Percentiles rank a stretch among this genome's conserved stretches.
These are phyloP conservation scores for Phytoseiulus persimilis DNA, from an alignment of 2,888 invertebrate species.

Conservation along the genomic window DNA sequence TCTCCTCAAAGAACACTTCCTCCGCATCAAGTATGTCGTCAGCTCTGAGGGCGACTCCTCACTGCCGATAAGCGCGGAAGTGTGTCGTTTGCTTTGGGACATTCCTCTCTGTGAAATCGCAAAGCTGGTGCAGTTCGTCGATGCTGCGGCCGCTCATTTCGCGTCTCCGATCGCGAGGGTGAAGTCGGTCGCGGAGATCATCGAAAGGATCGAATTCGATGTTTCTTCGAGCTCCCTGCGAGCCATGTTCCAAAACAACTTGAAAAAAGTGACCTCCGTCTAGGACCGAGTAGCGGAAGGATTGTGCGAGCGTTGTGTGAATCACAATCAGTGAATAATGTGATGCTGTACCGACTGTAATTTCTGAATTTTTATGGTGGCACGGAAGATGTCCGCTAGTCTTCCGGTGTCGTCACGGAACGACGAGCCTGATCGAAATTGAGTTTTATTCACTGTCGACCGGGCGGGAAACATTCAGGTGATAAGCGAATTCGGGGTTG, in stretches of 20 bases:
- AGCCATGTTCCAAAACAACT: neutral
- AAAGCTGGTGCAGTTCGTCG: neutral
- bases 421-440: too few relatives aligned
- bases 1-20: neutral
- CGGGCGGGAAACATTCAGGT: too few relatives aligned
- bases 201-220: neutral
- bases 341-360: too few relatives aligned
- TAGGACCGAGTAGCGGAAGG: too few relatives aligned
- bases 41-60: neutral
- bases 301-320: too few relatives aligned
- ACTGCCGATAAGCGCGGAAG: neutral
- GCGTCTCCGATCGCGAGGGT: neutral
- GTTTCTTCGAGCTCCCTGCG: neutral
- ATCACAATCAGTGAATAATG: too few relatives aligned
- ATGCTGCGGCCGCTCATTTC: neutral
- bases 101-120: neutral
- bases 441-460: too few relatives aligned
- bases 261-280: neutral
- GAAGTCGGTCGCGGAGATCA: neutral
- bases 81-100: neutral
- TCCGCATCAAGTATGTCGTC: neutral
- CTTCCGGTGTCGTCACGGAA: too few relatives aligned
- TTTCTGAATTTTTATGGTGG: too few relatives aligned
- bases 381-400: too few relatives aligned
- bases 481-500: too few relatives aligned